Base-by-base conservation (phyloP, 2,888 invertebrate species). In the Eupithecia centaureata region DNA sequence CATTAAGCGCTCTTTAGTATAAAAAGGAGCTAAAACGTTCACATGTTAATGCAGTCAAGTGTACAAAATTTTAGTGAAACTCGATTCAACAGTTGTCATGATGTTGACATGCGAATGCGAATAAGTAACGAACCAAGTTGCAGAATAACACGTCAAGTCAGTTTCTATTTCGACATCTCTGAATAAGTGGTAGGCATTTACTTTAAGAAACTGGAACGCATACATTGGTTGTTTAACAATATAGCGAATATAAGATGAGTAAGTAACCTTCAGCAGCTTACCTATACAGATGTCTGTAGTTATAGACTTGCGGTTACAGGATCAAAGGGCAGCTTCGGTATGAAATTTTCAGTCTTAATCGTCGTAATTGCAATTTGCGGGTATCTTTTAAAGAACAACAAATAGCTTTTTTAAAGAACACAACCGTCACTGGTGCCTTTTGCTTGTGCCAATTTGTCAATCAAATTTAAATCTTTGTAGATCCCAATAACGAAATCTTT, bases 61-160 rank as follows among this genome's bases (percentile, higher is more conserved):
- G 70, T 67, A 72, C 70, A 71, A 60, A 58, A 71, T 70, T 69
- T 70, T 64, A 70, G 61, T 76, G 65, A 76, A 76, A 75, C 47
- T 75, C 68, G 68, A 73, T 76, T 72, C 71, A 71, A 59, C 65
- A 56, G 66, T 71, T 72, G 69, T 73, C 72, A 71, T 72, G 71
- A 73, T 70, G 73, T 73, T 73, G 73, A 73, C 73, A 76, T 72
- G 68, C 61, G 68, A 71, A 70, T 70, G 72, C 67, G 71, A 74
- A 72, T 76, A 71, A 71, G 73, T 72, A 74, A 74, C 72, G 70
- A 74, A 71, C 60, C 58, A 63, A 56, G 66, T 74, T 72, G 73
- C 73, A 74, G 72, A 76, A 75, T 71, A 68, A 63, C 72, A 73
- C 70, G 71, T 74, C 73, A 73, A 70, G 71, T 70, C 68, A 62